Base-by-base conservation (phyloP, 2,113 vertebrate genomes). In the Peromyscus polionotus region DNA sequence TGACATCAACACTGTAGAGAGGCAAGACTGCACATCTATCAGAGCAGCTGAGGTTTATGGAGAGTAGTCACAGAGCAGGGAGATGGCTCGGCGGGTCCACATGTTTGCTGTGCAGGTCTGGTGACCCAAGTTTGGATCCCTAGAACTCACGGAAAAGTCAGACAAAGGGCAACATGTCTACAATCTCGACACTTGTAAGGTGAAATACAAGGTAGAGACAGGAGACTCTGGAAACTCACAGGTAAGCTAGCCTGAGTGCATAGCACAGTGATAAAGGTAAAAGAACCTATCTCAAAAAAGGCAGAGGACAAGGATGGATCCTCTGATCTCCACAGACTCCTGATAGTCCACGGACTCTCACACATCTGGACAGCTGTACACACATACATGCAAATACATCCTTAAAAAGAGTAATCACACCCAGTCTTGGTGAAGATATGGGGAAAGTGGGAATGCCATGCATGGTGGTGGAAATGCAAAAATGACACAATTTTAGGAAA, bases 401-500 rank as follows among this genome's bases (percentile, higher is more conserved):
- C 63, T 65, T 85, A 5, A 45, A 45, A 65, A 65, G 24, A 45
- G 7, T 85, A 45, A 65, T 85, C 83, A 65, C 14, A 65, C 83
- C 14, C 83, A 67, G 42, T 67, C 16, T 67, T 86, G 39, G 24
- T 26, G 28, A 80, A 0, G 26, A 67, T 45, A 17, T 17, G 2
- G 80, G 90, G 36, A 92, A 83, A 68, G 22, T 42, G 3, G 24
- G 63, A 75, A 39, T 93, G 80, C 45, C 8, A 48, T 5, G 9
- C 24, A 4, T 51, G 33, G 26, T 84, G 20, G 7, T n/a, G 36
- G 68, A n/a, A 95, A 61, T 72, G 13, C 19, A 84, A 73, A 59
- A 91, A 77, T 65, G 28, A 86, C 17, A 36, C 33, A 61, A 33
- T 17, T 93, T 91, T 80, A 72, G 45, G 79, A 91, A 93, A 51